Evolutionary conservation across 2,888 invertebrate species (phyloP).

Genomic region (Plutella xylostella): DNA sequence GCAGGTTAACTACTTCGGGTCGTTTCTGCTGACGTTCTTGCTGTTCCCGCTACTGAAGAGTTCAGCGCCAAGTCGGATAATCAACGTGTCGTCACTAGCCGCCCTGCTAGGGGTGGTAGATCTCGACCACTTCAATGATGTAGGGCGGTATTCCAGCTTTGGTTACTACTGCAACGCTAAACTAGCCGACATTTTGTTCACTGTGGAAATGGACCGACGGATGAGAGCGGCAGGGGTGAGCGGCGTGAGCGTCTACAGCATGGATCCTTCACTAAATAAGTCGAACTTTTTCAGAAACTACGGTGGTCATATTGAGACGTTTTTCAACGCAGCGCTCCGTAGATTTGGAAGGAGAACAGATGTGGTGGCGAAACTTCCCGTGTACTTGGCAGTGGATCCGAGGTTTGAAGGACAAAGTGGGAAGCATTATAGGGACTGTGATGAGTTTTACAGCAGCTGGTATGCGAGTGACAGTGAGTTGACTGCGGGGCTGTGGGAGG

Average conservation of each 20-base stretch:
- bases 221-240: constrained; percentile 57
- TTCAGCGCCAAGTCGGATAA: constrained; percentile 42
- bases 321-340: constrained; percentile 28
- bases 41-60: constrained; percentile 35
- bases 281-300: constrained; percentile 79
- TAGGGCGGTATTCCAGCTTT: constrained; percentile 70
- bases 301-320: constrained; percentile 21
- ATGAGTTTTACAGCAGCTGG: constrained; percentile 43
- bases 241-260: constrained; percentile 76
- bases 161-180: constrained; percentile 65
- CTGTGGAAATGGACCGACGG: constrained; percentile 63
- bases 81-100: constrained; percentile 59
- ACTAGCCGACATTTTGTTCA: constrained; percentile 35
- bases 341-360: constrained; percentile 31
- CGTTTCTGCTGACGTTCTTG: constrained; percentile 41
- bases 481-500: constrained; percentile 32
- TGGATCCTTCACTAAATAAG: constrained; percentile 86
- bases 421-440: constrained; percentile 43
- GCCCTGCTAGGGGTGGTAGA: constrained; percentile 78
- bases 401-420: constrained; percentile 34
- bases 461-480: constrained; percentile 41
- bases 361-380: constrained; percentile 37
- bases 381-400: constrained; percentile 39
- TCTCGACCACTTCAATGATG: constrained; percentile 78
- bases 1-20: constrained; percentile 64